Conservation (phyloP, 2,797 vertebrate species). For the Hirundo rustica region DNA sequence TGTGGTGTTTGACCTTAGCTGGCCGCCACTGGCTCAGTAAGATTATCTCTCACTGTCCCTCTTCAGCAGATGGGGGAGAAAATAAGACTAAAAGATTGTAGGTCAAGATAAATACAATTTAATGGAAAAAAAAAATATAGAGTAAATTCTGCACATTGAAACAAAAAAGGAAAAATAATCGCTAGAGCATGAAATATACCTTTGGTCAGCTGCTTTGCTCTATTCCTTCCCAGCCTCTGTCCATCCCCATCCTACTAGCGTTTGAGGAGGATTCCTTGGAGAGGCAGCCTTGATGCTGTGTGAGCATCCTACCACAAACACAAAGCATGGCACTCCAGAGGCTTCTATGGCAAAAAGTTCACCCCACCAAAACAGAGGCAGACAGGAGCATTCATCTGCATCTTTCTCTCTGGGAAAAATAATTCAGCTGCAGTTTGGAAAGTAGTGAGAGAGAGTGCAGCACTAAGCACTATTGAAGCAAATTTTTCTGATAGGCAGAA, state of each 20-base stretch:
- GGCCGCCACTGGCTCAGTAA: not conserved
- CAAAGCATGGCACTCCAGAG: fast-evolving
- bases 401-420: not conserved
- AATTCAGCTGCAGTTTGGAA: not conserved
- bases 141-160: not conserved
- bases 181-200: not conserved
- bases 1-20: not conserved
- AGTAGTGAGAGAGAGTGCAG: not conserved
- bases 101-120: not conserved
- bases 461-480: not conserved
- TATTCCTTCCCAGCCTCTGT: not conserved
- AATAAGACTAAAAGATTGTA: not conserved
- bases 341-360: not conserved
- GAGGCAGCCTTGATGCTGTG: not conserved
- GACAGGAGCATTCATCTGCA: not conserved
- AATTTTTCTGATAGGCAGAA: not conserved
- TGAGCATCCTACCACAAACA: not conserved
- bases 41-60: not conserved
- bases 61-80: not conserved
- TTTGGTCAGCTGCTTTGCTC: not conserved
- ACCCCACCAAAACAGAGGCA: not conserved
- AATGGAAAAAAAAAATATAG: not conserved
- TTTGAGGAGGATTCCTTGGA: not conserved
- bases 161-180: not conserved
- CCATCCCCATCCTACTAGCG: not conserved